A percentile compares a stretch with the other conserved stretches of the same genome.
phyloP scores from a whole-genome alignment of 2,797 vertebrate genomes.

The Pogoniulus pusillus region DNA sequence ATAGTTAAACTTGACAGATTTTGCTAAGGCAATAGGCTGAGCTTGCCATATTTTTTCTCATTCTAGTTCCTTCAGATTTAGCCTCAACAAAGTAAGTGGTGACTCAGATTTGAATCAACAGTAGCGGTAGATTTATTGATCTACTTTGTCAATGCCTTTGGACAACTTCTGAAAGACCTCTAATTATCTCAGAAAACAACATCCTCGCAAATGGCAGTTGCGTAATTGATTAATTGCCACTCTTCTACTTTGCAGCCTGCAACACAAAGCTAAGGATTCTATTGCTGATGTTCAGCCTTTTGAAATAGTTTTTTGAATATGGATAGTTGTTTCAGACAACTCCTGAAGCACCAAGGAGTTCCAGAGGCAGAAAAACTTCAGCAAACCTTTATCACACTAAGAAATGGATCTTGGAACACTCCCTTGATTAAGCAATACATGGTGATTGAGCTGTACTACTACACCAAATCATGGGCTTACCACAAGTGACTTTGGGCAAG shows the following conservation, averaged over 20 bases:
- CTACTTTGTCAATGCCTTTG: not conserved
- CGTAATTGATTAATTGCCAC: constrained; percentile 4
- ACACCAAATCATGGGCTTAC: not conserved
- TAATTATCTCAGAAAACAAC: constrained; percentile 34
- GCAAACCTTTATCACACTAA: not conserved
- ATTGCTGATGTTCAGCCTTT: not conserved
- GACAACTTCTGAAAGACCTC: constrained; percentile 11
- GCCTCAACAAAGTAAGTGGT: not conserved
- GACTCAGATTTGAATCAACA: not conserved
- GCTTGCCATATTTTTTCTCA: constrained; percentile 9
- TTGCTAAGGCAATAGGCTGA: not conserved
- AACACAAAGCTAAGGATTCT: not conserved
- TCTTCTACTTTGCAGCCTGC: not conserved
- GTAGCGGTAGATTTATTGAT: constrained; percentile 25
- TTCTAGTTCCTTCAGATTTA: not conserved
- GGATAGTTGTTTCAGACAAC: not conserved
- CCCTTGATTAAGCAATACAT: not conserved
- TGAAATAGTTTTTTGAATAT: not conserved
- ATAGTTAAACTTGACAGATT: not conserved
- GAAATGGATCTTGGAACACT: not conserved
- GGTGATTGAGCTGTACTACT: not conserved
- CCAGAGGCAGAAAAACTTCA: not conserved
- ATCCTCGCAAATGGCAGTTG: not conserved
- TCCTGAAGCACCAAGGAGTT: not conserved
- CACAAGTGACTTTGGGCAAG: not conserved